Evolutionary conservation across 2,113 vertebrate genomes (phyloP).

Genomic region (Grammomys dolichurus): DNA sequence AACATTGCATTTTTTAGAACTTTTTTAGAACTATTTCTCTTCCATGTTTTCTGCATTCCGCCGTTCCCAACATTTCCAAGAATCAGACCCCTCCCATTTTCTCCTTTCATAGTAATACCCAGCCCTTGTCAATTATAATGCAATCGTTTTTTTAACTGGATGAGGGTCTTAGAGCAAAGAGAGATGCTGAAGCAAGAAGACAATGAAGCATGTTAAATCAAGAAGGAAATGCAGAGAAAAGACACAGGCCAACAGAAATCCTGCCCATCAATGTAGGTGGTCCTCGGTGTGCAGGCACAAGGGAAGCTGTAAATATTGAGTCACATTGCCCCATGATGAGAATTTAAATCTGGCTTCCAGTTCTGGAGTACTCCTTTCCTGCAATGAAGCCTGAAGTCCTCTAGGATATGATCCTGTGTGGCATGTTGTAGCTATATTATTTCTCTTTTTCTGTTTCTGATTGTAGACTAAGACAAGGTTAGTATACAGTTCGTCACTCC

Average conservation of each 20-base stretch:
- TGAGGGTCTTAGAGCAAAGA: background rate
- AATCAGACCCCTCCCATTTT: background rate
- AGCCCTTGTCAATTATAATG: background rate
- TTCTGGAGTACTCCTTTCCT: background rate
- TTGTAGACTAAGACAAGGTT: background rate
- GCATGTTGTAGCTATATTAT: background rate
- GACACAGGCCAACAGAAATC: background rate
- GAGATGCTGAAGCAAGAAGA: background rate
- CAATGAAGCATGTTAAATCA: background rate
- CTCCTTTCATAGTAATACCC: background rate
- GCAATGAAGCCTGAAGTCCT: background rate
- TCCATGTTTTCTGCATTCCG: background rate
- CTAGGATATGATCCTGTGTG: background rate
- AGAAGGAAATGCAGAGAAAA: constrained; percentile 27
- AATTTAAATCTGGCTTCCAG: background rate
- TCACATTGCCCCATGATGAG: background rate
- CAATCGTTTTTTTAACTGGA: background rate
- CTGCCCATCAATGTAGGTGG: background rate
- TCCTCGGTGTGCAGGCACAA: background rate
- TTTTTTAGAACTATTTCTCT: background rate
- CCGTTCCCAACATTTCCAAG: background rate
- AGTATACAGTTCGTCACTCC: background rate
- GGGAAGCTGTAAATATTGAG: background rate
- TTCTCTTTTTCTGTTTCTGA: constrained; percentile 12
- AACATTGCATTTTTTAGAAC: background rate